Evolutionary conservation across 2,113 vertebrate genomes (phyloP), one percentile per base, ranked within the genome.

Genomic region (Mixornis gularis): DNA sequence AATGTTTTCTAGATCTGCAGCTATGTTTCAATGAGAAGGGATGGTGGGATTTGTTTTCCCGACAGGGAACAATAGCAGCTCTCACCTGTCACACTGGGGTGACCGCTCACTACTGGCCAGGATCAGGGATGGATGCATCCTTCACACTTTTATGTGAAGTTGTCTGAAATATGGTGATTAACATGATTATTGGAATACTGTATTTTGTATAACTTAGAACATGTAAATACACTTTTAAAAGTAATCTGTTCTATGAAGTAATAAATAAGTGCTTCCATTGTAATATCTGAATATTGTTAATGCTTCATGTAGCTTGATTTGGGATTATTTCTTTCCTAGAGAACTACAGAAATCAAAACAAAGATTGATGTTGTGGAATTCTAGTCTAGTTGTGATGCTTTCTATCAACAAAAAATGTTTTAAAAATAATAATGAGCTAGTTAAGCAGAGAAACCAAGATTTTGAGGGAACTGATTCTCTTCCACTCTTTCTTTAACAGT

Each of bases 211-310:
- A 89, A 96, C 91, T 91, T 92, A 93, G 86, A 91, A 92, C 27
- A 60, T 97, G 96, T 97, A 97, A 95, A 96, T 96, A 96, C 92
- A 97, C 92, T 97, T 96, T 94, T 87, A 91, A 96, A 96, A 96
- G 87, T 91, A 94, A 95, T 95, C 87, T 96, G 95, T 97, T 93
- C 90, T 91, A 92, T 95, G 92, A 96, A 95, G 92, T 96, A 96
- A 96, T 91, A 96, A 95, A 94, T 95, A 96, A 95, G 95, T 95
- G 95, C 95, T 97, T 97, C 95, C 94, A 96, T 91, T 96, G 93
- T 95, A 96, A 95, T 87, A 94, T 62, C 87, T 96, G 85, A 94
- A 92, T 96, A 96, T 89, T 95, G 94, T 95, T 96, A 93, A 94
- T 94, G 87, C 93, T 97, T 96, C 79, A 91, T 94, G 94, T 95